Base-by-base conservation (phyloP, 2,888 invertebrate genomes). In the Ceraclea dissimilis region DNA sequence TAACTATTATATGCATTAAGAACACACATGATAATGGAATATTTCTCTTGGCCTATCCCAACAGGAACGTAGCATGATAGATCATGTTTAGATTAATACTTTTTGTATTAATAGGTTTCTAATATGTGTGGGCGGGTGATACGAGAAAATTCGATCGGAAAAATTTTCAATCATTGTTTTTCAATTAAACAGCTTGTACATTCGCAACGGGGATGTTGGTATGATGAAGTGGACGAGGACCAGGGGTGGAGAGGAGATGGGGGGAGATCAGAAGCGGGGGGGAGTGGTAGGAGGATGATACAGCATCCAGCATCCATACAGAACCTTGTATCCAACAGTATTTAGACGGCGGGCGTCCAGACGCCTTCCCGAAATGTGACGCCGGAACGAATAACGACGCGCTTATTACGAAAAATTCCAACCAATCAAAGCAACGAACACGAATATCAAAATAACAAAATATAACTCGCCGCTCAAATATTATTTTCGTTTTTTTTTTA, bases 311-410 rank as follows among this genome's bases (percentile, higher is more conserved):
- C 72, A 73, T 54, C 54, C 54, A 54, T 44, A 54, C 54, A 54
- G 39, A 50, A 49, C 55, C 55, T 70, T 43, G 51, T 31, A 43
- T 48, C 56, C 39, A 55, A 49, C 57, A 58, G 62, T 58, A 54
- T 56, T 53, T 57, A 58, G 74, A 73, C 74, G 76, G 63, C 65
- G 64, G 76, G 73, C 78, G 76, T 76, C 77, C 78, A 77, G 78
- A 79, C 79, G 78, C 76, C 75, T 77, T n/a, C 39, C 46, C 72
- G 67, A 65, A 58, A 63, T 58, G 60, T 58, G 60, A 52, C 53
- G 34, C 47, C 43, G 17, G 13, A 18, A 31, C 51, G 49, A 34
- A 53, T 17, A 17, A 47, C 52, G 39, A 48, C 48, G 21, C 49
- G 39, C 16, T 39, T 34, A 16, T 22, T 46, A 49, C 19, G 16